Conservation (phyloP, 53 echinoderm and acorn worm genomes). For the Holothuria leucospilota region DNA sequence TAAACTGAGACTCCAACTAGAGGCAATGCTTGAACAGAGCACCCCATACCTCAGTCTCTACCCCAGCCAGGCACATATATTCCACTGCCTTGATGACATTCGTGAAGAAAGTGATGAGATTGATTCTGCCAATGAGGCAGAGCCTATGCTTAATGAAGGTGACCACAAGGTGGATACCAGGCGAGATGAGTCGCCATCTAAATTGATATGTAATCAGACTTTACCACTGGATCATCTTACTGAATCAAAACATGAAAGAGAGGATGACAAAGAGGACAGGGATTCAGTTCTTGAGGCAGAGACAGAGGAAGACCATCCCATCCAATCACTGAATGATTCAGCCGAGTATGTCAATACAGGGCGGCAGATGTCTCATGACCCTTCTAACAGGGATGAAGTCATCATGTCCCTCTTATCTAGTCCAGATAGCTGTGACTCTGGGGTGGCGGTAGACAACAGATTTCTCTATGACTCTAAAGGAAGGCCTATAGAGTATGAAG, state of each 20-base stretch:
- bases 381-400: constrained; percentile 3
- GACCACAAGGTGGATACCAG: constrained; percentile 33
- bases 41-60: constrained; percentile 84
- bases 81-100: constrained; percentile 53
- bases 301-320: constrained; percentile 7
- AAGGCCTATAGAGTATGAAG: constrained; percentile 31
- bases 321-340: constrained; percentile 2
- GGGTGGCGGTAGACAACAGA: constrained; percentile 27
- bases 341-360: constrained; percentile 39
- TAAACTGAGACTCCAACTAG: constrained; percentile 81
- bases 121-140: constrained; percentile 47
- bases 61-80: constrained; percentile 63
- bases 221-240: background rate
- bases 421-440: constrained; percentile 54
- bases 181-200: background rate
- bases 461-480: constrained; percentile 41
- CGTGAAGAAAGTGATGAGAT: constrained; percentile 54
- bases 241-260: background rate
- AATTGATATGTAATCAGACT: background rate
- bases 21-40: constrained; percentile 80
- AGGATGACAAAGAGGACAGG: background rate
- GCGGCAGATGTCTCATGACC: background rate
- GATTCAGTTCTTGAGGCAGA: constrained; percentile 28
- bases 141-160: constrained; percentile 25
- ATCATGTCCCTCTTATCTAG: constrained; percentile 31